Conservation (phyloP, 1,140 invertebrate genomes). For the Caerostris darwini region DNA sequence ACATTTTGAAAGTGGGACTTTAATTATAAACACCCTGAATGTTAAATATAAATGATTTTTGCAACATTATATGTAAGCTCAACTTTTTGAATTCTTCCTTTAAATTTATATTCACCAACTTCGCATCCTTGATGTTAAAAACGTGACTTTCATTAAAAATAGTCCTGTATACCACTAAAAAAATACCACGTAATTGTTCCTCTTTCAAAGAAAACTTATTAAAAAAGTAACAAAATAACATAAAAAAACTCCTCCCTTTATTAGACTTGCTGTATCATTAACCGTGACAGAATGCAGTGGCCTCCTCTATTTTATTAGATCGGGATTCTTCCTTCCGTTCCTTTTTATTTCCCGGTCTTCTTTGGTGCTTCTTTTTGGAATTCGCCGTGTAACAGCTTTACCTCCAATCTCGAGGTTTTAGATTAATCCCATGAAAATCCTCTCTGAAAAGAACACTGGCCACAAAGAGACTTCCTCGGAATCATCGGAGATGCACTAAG, state of each 20-base stretch:
- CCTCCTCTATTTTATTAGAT: not conserved
- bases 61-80: too few relatives aligned
- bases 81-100: too few relatives aligned
- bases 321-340: not conserved
- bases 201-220: too few relatives aligned
- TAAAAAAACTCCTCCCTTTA: not conserved
- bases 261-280: not conserved
- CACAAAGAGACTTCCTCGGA: conserved; percentile 22
- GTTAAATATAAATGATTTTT: too few relatives aligned
- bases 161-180: too few relatives aligned
- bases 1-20: too few relatives aligned
- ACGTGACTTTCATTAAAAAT: too few relatives aligned
- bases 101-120: too few relatives aligned
- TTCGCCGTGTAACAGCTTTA: conserved; percentile 61
- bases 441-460: conserved; percentile 55
- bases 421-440: conserved; percentile 71
- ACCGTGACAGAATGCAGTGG: not conserved
- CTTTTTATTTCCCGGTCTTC: not conserved
- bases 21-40: too few relatives aligned
- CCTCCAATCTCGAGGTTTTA: conserved; percentile 36
- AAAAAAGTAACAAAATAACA: not conserved
- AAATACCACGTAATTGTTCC: too few relatives aligned
- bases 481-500: conserved; percentile 61
- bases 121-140: too few relatives aligned
- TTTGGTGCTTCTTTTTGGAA: conserved; percentile 10